Base-by-base conservation (phyloP, 1,140 invertebrate species). In the Cherax destructor region DNA sequence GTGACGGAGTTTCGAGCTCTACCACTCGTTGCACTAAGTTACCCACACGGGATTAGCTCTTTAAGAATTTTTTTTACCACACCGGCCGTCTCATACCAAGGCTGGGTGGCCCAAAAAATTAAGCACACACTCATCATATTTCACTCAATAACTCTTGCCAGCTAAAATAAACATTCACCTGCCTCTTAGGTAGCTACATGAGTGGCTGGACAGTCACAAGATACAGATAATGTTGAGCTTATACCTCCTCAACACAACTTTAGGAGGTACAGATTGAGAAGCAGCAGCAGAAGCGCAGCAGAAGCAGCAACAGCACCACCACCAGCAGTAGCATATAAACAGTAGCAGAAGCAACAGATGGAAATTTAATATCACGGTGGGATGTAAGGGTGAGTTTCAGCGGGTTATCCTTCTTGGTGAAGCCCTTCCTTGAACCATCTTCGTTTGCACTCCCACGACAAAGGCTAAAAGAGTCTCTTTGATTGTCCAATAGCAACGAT, bases 371-470 rank as follows among this genome's bases (percentile, higher is more conserved):
- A 65, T 18, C 18, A 18, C 11, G 11, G 61, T 65, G 61, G 61
- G 61, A 65, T 6, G 61, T 65, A 21, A 50, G 6, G 4, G 10
- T 79, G n/a, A 24, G 77, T 79, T 59, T 52, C 79, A 81, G 79
- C 50, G 79, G 79, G 56, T 81, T 81, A 81, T 24, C 79, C 79
- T 59, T 81, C 24, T 16, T 81, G 79, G 24, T 74, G 50, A 7
- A 47, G n/a, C 9, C 52, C 49, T 30, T 81, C 21, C 50, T 3
- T 24, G 56, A 24, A 52, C 79, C 24, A n/a, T 56, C 47, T 49
- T 13, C 49, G 69, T 6, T 74, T 3, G 24, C 24, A 24, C 69
- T 30, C 69, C 69, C 30, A 6, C 7, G 69, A 6, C 24, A 74
- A 4, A 74, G 69, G 69, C 69, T 5, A 30, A 24, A 30, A 6